These are phyloP conservation scores for Eupeodes luniger DNA, from an alignment of 2,888 invertebrate genomes.

Conservation along the genomic window DNA sequence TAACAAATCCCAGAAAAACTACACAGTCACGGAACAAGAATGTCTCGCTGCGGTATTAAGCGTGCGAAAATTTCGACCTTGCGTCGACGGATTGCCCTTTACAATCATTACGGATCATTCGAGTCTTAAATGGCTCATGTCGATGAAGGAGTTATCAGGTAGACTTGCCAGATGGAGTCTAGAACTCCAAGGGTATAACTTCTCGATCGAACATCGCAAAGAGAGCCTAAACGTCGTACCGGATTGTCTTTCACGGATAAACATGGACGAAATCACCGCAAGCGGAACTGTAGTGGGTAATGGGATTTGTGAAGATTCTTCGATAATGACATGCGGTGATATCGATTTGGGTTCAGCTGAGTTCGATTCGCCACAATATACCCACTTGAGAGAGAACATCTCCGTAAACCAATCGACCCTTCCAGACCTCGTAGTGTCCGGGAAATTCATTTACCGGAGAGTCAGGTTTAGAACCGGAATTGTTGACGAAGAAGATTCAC, in stretches of 20 bases:
- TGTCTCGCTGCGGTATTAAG: too few relatives aligned
- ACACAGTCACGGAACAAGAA: too few relatives aligned
- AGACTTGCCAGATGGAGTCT: too few relatives aligned
- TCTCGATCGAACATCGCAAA: too few relatives aligned
- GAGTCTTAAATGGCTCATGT: too few relatives aligned
- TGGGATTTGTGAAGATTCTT: neutral
- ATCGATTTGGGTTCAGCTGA: neutral
- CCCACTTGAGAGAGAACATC: too few relatives aligned
- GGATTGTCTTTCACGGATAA: neutral
- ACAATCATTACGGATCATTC: neutral
- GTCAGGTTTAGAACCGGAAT: neutral
- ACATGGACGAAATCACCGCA: neutral
- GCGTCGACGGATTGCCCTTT: neutral
- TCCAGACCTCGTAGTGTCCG: neutral
- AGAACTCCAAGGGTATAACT: too few relatives aligned
- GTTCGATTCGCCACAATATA: neutral
- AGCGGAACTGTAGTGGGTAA: neutral
- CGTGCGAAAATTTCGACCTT: too few relatives aligned
- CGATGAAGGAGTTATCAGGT: too few relatives aligned
- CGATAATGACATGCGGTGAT: neutral
- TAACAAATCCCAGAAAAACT: too few relatives aligned
- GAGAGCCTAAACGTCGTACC: too few relatives aligned
- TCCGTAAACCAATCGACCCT: too few relatives aligned
- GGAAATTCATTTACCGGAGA: neutral
- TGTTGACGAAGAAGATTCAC: neutral